Evolutionary conservation across 2,113 vertebrate species (phyloP).

Genomic region (Labeo catla): DNA sequence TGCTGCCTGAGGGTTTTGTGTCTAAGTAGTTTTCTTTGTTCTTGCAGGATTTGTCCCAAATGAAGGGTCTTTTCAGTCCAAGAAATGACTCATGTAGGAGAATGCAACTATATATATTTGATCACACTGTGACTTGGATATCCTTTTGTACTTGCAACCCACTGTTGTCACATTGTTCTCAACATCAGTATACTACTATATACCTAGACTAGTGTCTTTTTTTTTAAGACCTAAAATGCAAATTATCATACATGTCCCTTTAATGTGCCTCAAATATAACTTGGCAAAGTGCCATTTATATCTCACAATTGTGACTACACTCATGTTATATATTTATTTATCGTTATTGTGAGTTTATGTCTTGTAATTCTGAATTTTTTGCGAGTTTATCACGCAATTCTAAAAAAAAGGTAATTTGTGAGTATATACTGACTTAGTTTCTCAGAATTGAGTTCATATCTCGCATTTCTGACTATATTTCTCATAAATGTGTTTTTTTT

Average conservation of each 20-base stretch:
- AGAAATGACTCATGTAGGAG: not conserved
- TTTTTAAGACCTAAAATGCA: no score
- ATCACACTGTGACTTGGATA: not conserved
- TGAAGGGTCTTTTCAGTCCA: not conserved
- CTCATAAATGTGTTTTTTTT: no score
- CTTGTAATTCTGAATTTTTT: no score
- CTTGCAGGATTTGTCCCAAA: not conserved
- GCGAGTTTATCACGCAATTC: no score
- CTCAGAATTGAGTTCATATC: no score
- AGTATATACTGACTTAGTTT: no score
- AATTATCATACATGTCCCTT: not conserved
- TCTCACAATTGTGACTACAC: no score
- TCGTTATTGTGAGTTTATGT: no score
- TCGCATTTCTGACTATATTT: no score
- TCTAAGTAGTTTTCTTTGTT: not conserved
- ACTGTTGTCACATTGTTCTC: not conserved
- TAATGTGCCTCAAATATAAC: not conserved
- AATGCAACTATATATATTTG: not conserved
- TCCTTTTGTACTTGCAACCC: not conserved
- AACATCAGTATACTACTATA: not conserved
- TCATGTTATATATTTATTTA: no score
- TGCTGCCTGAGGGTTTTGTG: not conserved
- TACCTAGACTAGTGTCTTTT: no score
- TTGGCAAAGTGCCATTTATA: not conserved
- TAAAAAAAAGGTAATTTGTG: no score